Evolutionary conservation across 2,888 invertebrate genomes (phyloP).

Genomic region (Microctonus brassicae): DNA sequence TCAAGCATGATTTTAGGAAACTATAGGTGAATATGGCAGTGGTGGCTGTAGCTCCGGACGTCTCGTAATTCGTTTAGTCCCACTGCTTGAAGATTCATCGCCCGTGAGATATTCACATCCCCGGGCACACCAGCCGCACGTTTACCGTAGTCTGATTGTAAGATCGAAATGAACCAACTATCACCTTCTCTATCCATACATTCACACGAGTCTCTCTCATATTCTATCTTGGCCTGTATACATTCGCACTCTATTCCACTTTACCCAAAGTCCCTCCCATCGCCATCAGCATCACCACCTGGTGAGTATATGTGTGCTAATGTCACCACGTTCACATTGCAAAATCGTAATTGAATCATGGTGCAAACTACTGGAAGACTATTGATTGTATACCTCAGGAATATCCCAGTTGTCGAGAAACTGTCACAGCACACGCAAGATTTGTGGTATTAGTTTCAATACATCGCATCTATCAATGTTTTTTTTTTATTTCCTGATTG

Average conservation of each 20-base stretch:
- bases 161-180: constrained; percentile 27
- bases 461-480: not conserved
- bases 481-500: not conserved
- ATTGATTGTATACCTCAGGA: constrained; percentile 50
- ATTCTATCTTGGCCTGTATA: not conserved
- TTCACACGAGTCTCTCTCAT: not conserved
- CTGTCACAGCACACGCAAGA: not conserved
- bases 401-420: constrained; percentile 29
- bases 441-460: constrained; percentile 11
- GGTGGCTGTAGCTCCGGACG: constrained; percentile 1
- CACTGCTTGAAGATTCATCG: constrained; percentile 50
- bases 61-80: constrained; percentile 36
- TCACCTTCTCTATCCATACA: not conserved
- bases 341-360: constrained; percentile 55
- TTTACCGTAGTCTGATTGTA: constrained; percentile 31
- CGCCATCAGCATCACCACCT: not conserved
- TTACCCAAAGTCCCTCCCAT: not conserved
- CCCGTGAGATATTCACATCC: constrained; percentile 41
- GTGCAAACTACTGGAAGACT: constrained; percentile 48
- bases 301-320: constrained; percentile 42
- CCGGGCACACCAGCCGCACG: constrained; percentile 24
- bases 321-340: constrained; percentile 50
- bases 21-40: not conserved
- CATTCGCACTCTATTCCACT: not conserved
- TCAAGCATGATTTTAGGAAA: not conserved